Evolutionary conservation across 2,113 vertebrate species (phyloP).

Genomic region (Dicaeum eximium): DNA sequence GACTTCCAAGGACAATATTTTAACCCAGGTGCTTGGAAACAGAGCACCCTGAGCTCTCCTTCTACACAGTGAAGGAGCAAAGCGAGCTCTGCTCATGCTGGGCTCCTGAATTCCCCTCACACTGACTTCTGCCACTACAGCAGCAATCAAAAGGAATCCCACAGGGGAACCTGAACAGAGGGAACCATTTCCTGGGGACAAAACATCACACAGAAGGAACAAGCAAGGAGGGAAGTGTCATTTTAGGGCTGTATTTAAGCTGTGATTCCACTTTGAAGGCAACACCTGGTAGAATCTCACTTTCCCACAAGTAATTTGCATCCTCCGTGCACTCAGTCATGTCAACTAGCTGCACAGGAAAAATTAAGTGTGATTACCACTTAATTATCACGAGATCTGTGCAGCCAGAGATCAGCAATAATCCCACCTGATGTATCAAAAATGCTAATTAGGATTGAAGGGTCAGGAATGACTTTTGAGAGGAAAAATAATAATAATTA

Average conservation of each 20-base stretch:
- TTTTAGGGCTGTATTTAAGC: background rate
- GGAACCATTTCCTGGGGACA: background rate
- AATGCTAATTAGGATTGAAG: background rate
- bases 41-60: background rate
- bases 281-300: background rate
- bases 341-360: background rate
- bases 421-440: background rate
- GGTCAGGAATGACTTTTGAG: background rate
- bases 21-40: background rate
- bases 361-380: background rate
- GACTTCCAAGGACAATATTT: background rate
- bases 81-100: background rate
- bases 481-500: background rate
- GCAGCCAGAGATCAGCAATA: background rate
- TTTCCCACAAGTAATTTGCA: background rate
- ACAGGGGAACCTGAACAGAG: background rate
- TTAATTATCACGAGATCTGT: background rate
- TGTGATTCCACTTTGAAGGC: background rate
- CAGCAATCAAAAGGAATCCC: background rate
- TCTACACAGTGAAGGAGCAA: rapidly evolving
- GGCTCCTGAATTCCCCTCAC: background rate
- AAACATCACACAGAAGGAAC: background rate
- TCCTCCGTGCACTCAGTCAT: background rate
- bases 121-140: background rate
- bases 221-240: background rate